Evolutionary conservation across 1,140 invertebrate species (phyloP).

Genomic region (Alviniconcha marisindica): DNA sequence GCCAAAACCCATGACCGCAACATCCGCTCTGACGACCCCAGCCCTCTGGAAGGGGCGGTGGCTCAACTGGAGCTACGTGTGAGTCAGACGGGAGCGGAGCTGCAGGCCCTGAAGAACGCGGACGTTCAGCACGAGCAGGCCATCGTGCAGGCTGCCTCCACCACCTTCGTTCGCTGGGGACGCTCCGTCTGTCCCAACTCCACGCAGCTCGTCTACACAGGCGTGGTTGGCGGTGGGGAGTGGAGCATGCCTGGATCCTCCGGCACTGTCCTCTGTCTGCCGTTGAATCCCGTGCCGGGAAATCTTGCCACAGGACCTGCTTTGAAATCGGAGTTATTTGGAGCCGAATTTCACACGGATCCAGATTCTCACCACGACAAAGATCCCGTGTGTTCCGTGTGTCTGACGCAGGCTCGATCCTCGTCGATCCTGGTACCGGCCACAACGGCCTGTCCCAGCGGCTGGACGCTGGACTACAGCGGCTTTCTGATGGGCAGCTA

Average conservation of each 20-base stretch:
- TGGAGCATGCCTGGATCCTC: neutral
- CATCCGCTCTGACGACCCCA: constrained; percentile 4
- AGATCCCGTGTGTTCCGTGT: constrained; percentile 28
- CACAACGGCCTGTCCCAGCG: neutral
- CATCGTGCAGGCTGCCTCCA: neutral
- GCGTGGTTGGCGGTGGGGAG: neutral
- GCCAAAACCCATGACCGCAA: neutral
- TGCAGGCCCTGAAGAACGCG: constrained; percentile 16
- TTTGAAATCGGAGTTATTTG: neutral
- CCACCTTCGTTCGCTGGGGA: constrained; percentile 25
- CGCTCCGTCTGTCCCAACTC: neutral
- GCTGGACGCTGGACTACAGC: constrained; percentile 30
- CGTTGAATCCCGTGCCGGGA: neutral
- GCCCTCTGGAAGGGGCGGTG: constrained; percentile 3
- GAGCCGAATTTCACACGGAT: neutral
- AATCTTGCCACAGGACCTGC: neutral
- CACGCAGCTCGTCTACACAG: constrained; percentile 5
- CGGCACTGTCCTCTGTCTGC: neutral
- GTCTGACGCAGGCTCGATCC: neutral
- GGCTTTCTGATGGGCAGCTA: constrained; percentile 22
- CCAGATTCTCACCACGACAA: neutral
- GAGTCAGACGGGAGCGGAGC: neutral
- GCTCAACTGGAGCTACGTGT: neutral
- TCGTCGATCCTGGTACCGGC: constrained; percentile 13
- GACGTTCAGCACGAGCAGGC: neutral